phyloP scores from a whole-genome alignment of 1,140 invertebrate species.

The Pseudobourletiella spinata region DNA sequence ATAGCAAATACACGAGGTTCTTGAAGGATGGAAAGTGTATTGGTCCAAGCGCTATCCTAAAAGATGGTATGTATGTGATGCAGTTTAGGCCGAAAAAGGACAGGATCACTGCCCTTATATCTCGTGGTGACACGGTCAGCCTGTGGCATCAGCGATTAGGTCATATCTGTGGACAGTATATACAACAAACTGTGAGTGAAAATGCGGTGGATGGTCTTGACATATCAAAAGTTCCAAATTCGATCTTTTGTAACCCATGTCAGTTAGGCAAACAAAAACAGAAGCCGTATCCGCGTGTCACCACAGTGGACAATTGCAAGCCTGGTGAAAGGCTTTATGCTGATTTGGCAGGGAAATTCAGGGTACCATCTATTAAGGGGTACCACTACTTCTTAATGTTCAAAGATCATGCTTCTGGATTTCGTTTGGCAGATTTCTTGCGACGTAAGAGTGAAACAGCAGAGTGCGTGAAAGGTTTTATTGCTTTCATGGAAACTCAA shows the following conservation, averaged over 20 bases:
- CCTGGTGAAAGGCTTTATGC: constrained; percentile 36
- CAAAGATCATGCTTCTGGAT: constrained; percentile 43
- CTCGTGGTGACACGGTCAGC: background rate
- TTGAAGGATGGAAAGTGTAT: background rate
- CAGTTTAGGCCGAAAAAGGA: background rate
- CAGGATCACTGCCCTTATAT: background rate
- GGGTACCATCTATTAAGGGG: constrained; percentile 38
- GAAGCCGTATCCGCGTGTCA: constrained; percentile 24
- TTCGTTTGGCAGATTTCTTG: constrained; percentile 40
- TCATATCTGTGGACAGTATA: constrained; percentile 12
- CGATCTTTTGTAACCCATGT: constrained; percentile 35
- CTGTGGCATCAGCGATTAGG: constrained; percentile 12
- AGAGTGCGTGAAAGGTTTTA: constrained; percentile 38
- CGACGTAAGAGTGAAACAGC: constrained; percentile 41
- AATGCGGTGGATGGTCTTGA: constrained; percentile 7
- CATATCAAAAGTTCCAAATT: background rate
- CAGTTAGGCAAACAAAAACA: constrained; percentile 36
- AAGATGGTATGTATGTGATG: constrained; percentile 7
- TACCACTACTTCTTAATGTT: constrained; percentile 40
- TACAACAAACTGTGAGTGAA: constrained; percentile 7
- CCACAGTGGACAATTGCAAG: constrained; percentile 7
- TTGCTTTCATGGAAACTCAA: constrained; percentile 34
- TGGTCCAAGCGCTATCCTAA: background rate
- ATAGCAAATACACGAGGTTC: background rate
- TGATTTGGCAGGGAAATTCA: constrained; percentile 44